Percentiles rank a stretch among this genome's conserved stretches.
phyloP scores from a whole-genome alignment of 2,113 vertebrate species.

The Oreochromis spilurus region DNA sequence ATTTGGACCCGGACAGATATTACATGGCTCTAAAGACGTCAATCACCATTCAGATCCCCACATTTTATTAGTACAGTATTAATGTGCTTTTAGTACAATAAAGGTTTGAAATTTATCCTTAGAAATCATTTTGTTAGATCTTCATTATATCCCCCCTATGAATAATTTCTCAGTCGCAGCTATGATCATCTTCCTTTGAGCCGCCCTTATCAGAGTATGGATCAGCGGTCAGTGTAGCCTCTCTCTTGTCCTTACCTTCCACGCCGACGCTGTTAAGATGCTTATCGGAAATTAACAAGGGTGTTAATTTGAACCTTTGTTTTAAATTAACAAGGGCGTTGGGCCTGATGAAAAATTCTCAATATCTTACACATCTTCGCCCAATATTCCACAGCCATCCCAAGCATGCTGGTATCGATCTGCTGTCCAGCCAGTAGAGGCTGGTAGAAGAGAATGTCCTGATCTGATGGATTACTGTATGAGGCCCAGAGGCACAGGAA shows the following conservation, averaged over 20 bases:
- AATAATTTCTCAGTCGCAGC: conserved; percentile 24
- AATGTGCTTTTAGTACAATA: not conserved
- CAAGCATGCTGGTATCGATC: conserved; percentile 64
- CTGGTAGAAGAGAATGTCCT: conserved; percentile 69
- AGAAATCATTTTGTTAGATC: conserved; percentile 13
- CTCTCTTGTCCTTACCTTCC: not conserved
- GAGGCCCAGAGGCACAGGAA: conserved; percentile 71
- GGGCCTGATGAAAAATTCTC: conserved; percentile 6
- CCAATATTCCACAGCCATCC: conserved; percentile 51
- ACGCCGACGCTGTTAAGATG: not conserved
- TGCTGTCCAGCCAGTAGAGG: conserved; percentile 62
- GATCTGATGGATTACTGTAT: conserved; percentile 79
- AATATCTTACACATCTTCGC: conserved; percentile 20
- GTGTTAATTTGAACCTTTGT: not conserved
- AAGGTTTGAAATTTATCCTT: conserved; percentile 12
- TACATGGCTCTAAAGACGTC: conserved; percentile 55
- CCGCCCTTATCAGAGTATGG: conserved; percentile 45
- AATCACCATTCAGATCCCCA: conserved; percentile 44
- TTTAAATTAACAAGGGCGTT: conserved; percentile 15
- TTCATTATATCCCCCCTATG: conserved; percentile 6
- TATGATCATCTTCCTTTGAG: conserved; percentile 9
- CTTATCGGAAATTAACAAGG: conserved; percentile 22
- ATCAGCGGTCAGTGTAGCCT: conserved; percentile 24
- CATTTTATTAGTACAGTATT: conserved; percentile 29
- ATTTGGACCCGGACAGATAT: conserved; percentile 42